These are phyloP conservation scores for Stichopus horrens DNA, from an alignment of 53 echinoderm and acorn worm species.

Conservation along the genomic window DNA sequence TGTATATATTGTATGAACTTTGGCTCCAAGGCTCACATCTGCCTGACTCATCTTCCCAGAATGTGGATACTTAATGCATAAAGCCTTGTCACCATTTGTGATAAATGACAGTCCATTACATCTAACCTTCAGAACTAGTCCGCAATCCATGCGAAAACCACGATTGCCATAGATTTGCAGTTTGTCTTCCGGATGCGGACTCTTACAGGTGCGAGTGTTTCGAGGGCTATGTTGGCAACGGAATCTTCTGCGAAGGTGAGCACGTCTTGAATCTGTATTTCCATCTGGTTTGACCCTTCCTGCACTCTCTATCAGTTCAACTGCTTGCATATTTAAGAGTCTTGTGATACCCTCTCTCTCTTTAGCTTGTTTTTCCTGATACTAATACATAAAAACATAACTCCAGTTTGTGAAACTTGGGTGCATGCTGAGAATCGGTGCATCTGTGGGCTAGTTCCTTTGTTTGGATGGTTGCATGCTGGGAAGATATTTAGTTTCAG, in stretches of 20 bases:
- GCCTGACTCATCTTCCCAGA: no score
- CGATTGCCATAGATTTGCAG: conserved; percentile 53
- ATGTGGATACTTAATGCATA: no score
- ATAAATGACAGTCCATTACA: no score
- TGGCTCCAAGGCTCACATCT: no score
- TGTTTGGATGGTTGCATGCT: neutral
- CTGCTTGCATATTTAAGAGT: neutral
- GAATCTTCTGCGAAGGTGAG: conserved; percentile 46
- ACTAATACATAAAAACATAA: no score
- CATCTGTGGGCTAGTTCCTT: no score
- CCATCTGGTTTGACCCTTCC: neutral
- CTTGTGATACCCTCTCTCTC: no score
- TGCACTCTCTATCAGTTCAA: neutral
- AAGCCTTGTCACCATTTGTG: no score
- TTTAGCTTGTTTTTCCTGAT: no score
- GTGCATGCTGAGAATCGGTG: no score
- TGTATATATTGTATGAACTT: no score
- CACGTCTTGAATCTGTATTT: neutral
- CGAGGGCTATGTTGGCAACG: conserved; percentile 56
- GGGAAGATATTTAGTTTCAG: neutral
- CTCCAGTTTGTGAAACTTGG: no score
- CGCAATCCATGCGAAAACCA: conserved; percentile 55
- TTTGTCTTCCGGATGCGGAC: conserved; percentile 46
- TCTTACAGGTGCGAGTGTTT: conserved; percentile 54
- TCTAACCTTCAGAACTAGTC: conserved; percentile 9